Percentiles rank a stretch among this genome's conserved stretches.
Evolutionary conservation across 1,140 invertebrate species (phyloP).

Genomic region (Vanessa atalanta): DNA sequence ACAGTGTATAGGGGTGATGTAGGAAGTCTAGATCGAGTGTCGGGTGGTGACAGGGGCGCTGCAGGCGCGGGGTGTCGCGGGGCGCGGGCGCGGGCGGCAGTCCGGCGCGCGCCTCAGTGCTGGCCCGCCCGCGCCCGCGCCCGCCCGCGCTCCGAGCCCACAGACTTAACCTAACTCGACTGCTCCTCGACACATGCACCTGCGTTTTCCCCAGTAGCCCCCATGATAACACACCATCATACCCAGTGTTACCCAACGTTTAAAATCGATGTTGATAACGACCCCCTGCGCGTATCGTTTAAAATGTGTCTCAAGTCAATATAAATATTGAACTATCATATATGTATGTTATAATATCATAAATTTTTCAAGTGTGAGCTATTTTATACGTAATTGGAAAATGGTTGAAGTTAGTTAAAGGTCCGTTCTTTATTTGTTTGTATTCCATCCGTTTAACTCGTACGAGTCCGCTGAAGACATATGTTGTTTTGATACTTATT

Average conservation of each 20-base stretch:
- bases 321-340: conserved; percentile 9
- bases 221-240: conserved; percentile 31
- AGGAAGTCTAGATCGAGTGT: conserved; percentile 56
- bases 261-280: conserved; percentile 8
- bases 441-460: neutral
- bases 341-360: conserved; percentile 11
- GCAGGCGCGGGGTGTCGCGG: conserved; percentile 56
- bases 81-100: conserved; percentile 60
- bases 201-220: conserved; percentile 49
- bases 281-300: conserved; percentile 10
- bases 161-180: conserved; percentile 66
- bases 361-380: neutral
- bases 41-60: conserved; percentile 41
- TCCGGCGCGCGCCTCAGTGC: conserved; percentile 73
- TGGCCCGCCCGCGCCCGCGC: conserved; percentile 71
- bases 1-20: conserved; percentile 28
- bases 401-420: neutral
- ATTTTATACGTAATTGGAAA: neutral
- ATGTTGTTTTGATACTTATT: neutral
- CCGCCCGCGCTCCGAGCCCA: conserved; percentile 61
- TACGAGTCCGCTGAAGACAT: neutral
- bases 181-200: conserved; percentile 56
- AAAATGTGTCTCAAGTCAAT: conserved; percentile 29
- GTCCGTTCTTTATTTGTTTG: neutral
- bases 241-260: conserved; percentile 8